Base-by-base conservation (phyloP, 2,797 vertebrate genomes). In the Scarus forsteni region DNA sequence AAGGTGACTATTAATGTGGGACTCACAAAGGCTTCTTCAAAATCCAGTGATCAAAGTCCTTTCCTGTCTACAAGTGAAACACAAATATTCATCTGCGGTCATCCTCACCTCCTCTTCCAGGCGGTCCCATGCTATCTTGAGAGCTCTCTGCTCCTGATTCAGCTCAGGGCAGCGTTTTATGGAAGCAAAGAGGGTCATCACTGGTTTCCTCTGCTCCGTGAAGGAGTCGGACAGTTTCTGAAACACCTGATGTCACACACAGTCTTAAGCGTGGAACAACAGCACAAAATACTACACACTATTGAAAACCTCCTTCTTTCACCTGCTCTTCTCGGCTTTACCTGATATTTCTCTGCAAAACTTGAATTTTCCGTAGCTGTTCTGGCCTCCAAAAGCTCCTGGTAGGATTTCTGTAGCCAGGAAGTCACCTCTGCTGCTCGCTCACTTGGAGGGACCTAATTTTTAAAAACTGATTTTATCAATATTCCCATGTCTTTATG, bases 261-360 rank as follows among this genome's bases (percentile, higher is more conserved):
- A 64, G n/a, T 8, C 5, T 51, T 11, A 36, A 13, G 14, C 35
- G 2, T 8, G 18, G 38, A 11, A 12, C 36, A 67, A 5, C 0
- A 53, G n/a, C n/a, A 3, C 59, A 8, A 35, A 60, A 42, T 8
- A 56, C 16, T 6, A 51, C 10, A 51, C 0, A 70, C 12, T 2
- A 27, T 27, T 27, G 27, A 27, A 27, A 27, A 27, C 7, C 8
- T 15, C 0, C 13, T 18, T 40, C 14, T 48, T n/a, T 50, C 12
- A 44, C 39, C 10, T 16, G 0, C 12, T 53, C 1, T 36, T 9
- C 14, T 44, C 80, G 43, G 15, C 80, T 92, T 91, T 90, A 97
- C 97, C 65, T 95, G 91, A 83, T 89, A 95, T 57, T 94, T 95
- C 52, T 93, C 91, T 52, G 77, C 89, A 62, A 94, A 95, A 0